Evolutionary conservation across 2,888 invertebrate genomes (phyloP).

Genomic region (Synergus umbraculus): DNA sequence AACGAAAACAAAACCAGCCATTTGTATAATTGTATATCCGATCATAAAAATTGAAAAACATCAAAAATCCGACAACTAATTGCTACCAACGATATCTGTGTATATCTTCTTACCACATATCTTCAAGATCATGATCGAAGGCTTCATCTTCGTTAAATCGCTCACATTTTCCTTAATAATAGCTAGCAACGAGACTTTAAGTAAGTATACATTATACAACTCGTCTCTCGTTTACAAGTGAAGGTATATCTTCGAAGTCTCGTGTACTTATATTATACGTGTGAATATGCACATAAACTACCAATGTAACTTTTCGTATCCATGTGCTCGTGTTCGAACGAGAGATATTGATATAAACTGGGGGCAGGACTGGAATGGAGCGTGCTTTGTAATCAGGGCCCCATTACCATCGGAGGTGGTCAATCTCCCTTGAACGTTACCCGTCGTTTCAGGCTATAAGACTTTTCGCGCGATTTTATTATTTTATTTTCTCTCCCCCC

Average conservation of each 20-base stretch:
- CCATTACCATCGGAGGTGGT: slow-evolving; percentile 75
- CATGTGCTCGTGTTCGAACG: slow-evolving; percentile 59
- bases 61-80: not conserved
- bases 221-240: slow-evolving; percentile 34
- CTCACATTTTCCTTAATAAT: slow-evolving; percentile 35
- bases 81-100: not conserved
- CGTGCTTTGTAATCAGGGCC: slow-evolving; percentile 76
- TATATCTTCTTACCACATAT: slow-evolving; percentile 4
- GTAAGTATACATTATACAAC: slow-evolving; percentile 39
- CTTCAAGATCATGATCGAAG: slow-evolving; percentile 37
- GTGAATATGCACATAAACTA: slow-evolving; percentile 46
- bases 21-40: not conserved
- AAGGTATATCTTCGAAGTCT: not conserved
- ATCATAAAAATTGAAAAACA: not conserved
- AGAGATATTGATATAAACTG: slow-evolving; percentile 77
- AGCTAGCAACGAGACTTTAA: slow-evolving; percentile 35
- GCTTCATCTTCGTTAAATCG: slow-evolving; percentile 38
- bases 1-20: not conserved
- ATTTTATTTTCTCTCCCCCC: not conserved
- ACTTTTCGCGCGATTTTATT: slow-evolving; percentile 60
- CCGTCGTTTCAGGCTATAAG: slow-evolving; percentile 57
- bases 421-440: slow-evolving; percentile 68
- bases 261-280: slow-evolving; percentile 16
- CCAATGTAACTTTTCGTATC: slow-evolving; percentile 54
- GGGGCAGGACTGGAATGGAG: slow-evolving; percentile 71